phyloP scores from a whole-genome alignment of 2,113 vertebrate species.

The Marcusenius ussheri region DNA sequence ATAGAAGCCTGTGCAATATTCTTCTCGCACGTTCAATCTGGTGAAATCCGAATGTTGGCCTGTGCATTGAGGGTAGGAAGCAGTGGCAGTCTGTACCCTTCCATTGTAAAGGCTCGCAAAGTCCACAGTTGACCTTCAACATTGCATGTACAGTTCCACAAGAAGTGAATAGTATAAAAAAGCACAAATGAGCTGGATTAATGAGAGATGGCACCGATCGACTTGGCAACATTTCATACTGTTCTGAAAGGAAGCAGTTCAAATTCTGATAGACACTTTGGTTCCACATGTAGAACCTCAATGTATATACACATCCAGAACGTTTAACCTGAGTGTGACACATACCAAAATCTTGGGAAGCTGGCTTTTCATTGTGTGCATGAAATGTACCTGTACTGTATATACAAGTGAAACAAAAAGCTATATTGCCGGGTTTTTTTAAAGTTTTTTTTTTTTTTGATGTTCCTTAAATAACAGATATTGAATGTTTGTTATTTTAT shows the following conservation, averaged over 20 bases:
- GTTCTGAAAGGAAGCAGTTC: not conserved
- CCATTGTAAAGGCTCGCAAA: not conserved
- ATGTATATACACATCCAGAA: constrained; percentile 13
- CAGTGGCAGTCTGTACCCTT: not conserved
- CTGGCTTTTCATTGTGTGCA: constrained; percentile 60
- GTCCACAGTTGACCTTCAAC: not conserved
- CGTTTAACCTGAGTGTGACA: constrained; percentile 14
- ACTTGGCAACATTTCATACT: not conserved
- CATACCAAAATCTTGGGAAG: constrained; percentile 45
- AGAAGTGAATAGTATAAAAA: not conserved
- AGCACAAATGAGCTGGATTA: constrained; percentile 3
- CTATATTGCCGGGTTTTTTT: constrained; percentile 47
- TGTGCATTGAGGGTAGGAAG: not conserved
- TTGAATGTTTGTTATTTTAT: constrained; percentile 60
- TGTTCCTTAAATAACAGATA: constrained; percentile 41
- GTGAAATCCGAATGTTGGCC: not conserved
- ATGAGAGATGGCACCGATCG: not conserved
- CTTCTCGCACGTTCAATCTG: not conserved
- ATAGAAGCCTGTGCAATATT: not conserved
- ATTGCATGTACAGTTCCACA: not conserved
- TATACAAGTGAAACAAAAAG: constrained; percentile 57
- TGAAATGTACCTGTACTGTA: constrained; percentile 68
- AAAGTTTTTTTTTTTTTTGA: not conserved
- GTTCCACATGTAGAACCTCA: constrained; percentile 18
- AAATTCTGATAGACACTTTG: not conserved